Evolutionary conservation across 2,888 invertebrate species (phyloP), one percentile per base, ranked within the genome.

Genomic region (Cantharis rufa): DNA sequence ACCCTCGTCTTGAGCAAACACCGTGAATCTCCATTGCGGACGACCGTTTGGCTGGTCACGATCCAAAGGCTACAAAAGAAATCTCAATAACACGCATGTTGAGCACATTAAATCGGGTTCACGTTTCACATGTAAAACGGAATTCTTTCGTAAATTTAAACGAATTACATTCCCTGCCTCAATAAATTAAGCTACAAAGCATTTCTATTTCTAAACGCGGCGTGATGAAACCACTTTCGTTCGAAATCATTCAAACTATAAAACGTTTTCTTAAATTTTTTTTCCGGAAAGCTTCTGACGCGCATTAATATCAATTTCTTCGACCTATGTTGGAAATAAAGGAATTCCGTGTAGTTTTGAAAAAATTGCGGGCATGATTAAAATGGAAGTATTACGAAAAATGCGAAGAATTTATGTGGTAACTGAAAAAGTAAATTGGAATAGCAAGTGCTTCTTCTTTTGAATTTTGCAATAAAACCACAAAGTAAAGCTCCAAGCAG

Each of bases 21-120:
- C 97, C 2, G 97, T 97, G 88, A 98, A 98, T 82, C 97, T 92
- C 97, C 97, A 98, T 87, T 97, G 97, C 0, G 98, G 97, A 80
- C 98, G 91, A 28, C 99, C 99, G 87, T 96, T 95, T 0, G 99
- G 98, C 86, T 98, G 96, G 91, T 99, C 99, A 82, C 98, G 92
- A 89, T 99, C 98, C 87, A 99, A 89, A 48, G 97, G 97, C 96
- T 97, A 90, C 62, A 90, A 90, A 76, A 75, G 70, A 16, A 48
- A 71, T 71, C 66, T 64, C 70, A 71, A 15, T 68, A 70, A 68
- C 62, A 75, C 75, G 71, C 71, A 66, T 71, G 68, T 68, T 27
- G 66, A 68, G 48, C 71, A 68, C 66, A 71, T 63, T 74, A 74
- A 74, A 74, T 70, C 62, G 74, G 28, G 32, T 73, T 69, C 69